Evolutionary conservation across 2,888 invertebrate genomes (phyloP).

Genomic region (Lamellibrachia satsuma): DNA sequence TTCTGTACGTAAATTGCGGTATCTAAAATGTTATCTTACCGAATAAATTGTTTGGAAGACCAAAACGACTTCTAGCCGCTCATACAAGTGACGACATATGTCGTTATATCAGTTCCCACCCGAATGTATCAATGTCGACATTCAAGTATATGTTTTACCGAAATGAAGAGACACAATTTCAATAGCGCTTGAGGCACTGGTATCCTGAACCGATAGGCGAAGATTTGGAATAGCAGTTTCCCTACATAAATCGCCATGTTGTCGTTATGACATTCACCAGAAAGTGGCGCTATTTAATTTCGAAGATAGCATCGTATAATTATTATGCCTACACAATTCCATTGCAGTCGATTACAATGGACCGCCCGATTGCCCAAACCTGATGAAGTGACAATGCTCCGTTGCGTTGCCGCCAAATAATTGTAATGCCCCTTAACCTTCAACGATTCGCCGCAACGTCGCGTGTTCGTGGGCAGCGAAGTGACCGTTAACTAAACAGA

Average conservation of each 20-base stretch:
- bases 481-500: constrained; percentile 6
- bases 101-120: too few species aligned
- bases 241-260: not conserved
- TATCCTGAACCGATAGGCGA: not conserved
- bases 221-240: not conserved
- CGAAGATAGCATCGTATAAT: not conserved
- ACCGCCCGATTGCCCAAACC: not conserved
- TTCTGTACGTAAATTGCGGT: too few species aligned
- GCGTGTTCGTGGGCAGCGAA: not conserved
- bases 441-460: not conserved
- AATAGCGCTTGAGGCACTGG: not conserved
- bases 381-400: not conserved
- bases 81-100: too few species aligned
- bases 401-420: not conserved
- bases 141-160: too few species aligned
- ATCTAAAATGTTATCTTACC: too few species aligned
- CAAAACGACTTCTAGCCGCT: too few species aligned
- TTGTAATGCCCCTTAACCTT: not conserved
- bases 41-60: too few species aligned
- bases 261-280: not conserved
- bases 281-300: not conserved
- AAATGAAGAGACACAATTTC: not conserved
- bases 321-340: not conserved
- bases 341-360: not conserved
- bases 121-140: too few species aligned